A percentile compares a stretch with the other conserved stretches of the same genome.
These are phyloP conservation scores for Drosophila sulfurigaster DNA, from an alignment of 1,140 invertebrate genomes.

Conservation along the genomic window DNA sequence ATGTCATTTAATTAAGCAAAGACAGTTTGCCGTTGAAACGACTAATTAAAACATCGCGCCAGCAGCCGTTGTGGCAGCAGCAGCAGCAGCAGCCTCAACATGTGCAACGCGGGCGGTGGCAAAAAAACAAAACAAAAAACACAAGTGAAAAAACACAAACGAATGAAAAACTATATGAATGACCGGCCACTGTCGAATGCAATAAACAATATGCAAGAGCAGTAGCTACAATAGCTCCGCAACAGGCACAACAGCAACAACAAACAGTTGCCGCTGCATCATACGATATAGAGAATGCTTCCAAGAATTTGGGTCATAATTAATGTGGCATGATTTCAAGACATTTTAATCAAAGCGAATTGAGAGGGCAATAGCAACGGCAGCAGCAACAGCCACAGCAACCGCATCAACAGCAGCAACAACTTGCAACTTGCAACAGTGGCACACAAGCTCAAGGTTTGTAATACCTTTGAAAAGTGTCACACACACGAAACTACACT, in stretches of 20 bases:
- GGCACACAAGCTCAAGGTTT: conserved; percentile 34
- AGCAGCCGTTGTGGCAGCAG: conserved; percentile 37
- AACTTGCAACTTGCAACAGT: conserved; percentile 17
- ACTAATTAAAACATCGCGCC: conserved; percentile 85
- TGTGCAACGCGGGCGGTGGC: conserved; percentile 66
- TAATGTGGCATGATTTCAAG: conserved; percentile 85
- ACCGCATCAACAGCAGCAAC: conserved; percentile 1
- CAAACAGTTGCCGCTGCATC: conserved; percentile 74
- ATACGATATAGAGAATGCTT: conserved; percentile 80
- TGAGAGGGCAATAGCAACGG: conserved; percentile 40
- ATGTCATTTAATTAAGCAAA: conserved; percentile 85
- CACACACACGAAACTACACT: conserved; percentile 3
- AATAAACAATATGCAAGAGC: conserved; percentile 57
- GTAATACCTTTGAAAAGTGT: conserved; percentile 54
- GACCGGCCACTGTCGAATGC: conserved; percentile 52
- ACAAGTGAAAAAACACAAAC: conserved; percentile 17
- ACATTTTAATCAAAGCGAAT: conserved; percentile 79
- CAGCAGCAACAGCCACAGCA: conserved; percentile 14
- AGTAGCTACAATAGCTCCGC: conserved; percentile 42
- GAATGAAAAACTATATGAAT: conserved; percentile 59
- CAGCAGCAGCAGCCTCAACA: conserved; percentile 43
- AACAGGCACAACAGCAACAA: conserved; percentile 27
- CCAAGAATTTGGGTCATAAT: conserved; percentile 85
- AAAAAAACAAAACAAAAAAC: conserved; percentile 51
- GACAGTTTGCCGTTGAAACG: conserved; percentile 77